Conservation (phyloP, 2,113 vertebrate species). For the Echinops telfairi region DNA sequence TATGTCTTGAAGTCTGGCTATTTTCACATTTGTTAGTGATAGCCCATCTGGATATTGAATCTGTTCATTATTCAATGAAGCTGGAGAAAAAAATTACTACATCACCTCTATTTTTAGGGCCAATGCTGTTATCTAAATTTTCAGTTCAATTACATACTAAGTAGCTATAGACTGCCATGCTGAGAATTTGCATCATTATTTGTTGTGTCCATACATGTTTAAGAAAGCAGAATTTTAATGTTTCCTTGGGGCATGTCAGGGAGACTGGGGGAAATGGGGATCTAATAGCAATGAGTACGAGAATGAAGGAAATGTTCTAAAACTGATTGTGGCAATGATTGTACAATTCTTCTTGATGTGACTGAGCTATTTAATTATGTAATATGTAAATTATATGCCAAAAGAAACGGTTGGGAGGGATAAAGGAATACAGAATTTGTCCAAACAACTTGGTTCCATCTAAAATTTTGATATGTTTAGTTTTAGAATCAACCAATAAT, state of each 20-base stretch:
- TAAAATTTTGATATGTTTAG: conserved; percentile 24
- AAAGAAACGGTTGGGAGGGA: too few relatives aligned
- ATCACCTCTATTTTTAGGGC: not conserved
- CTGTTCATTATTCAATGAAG: conserved; percentile 40
- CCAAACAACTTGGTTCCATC: not conserved
- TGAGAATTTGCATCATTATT: not conserved
- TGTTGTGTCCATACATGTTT: not conserved
- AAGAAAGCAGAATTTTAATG: too few relatives aligned
- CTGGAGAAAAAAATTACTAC: not conserved
- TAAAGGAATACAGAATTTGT: not conserved
- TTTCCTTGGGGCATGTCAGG: too few relatives aligned
- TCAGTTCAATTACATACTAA: not conserved
- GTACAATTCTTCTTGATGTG: too few relatives aligned
- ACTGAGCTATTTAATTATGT: too few relatives aligned
- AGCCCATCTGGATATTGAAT: not conserved
- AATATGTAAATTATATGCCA: too few relatives aligned
- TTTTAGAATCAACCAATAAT: conserved; percentile 6
- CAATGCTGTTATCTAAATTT: not conserved
- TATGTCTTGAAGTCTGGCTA: not conserved
- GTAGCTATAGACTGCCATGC: not conserved
- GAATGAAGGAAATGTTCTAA: too few relatives aligned
- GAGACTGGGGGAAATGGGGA: too few relatives aligned
- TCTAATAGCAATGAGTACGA: too few relatives aligned
- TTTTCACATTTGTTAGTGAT: not conserved
- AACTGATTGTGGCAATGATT: too few relatives aligned